Evolutionary conservation across 2,113 vertebrate genomes (phyloP).

Genomic region (Neofelis nebulosa): DNA sequence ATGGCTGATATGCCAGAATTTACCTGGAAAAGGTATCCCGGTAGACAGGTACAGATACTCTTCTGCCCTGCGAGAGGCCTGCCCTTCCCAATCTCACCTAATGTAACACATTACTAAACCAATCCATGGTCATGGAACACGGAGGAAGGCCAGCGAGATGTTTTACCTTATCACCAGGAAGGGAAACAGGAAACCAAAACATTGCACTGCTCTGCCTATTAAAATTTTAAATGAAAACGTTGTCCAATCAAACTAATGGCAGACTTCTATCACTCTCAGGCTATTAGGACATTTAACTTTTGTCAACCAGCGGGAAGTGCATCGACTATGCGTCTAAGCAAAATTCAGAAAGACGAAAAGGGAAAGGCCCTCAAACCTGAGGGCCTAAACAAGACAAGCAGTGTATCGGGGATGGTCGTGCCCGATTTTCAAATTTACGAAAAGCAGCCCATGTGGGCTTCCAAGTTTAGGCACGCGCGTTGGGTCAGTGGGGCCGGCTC

Average conservation of each 20-base stretch:
- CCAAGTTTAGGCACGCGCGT: background rate
- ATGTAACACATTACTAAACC: background rate
- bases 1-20: background rate
- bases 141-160: background rate
- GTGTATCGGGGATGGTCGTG: background rate
- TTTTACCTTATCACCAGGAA: background rate
- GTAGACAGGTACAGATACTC: background rate
- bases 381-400: background rate
- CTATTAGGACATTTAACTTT: background rate
- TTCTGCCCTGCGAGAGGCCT: background rate
- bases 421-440: background rate
- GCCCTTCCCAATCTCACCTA: background rate
- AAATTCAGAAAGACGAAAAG: background rate
- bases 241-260: background rate
- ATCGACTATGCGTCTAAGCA: background rate
- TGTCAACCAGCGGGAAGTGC: background rate
- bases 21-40: background rate
- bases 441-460: background rate
- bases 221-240: background rate
- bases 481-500: background rate
- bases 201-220: background rate
- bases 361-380: background rate
- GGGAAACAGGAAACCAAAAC: background rate
- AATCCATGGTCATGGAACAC: background rate
- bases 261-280: background rate